Conservation (phyloP, 2,113 vertebrate genomes). For the Propithecus coquereli region DNA sequence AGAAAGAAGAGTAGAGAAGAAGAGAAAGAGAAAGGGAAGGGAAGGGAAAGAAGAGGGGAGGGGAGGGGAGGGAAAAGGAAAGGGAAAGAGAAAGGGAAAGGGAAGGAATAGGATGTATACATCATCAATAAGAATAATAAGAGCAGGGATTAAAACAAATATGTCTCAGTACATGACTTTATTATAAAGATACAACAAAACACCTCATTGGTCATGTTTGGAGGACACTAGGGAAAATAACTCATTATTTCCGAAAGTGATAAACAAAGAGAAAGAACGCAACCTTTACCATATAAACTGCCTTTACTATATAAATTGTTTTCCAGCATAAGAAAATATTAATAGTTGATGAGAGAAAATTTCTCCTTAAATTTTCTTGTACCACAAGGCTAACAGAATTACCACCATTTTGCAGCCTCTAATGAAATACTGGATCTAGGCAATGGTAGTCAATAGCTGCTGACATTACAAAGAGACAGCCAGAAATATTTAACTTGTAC, state of each 20-base stretch:
- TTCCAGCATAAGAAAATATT: neutral
- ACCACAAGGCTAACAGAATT: neutral
- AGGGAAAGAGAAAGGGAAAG: neutral
- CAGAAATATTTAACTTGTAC: neutral
- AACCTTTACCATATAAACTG: neutral
- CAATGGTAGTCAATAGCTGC: neutral
- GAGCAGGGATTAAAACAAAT: neutral
- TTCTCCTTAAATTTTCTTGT: neutral
- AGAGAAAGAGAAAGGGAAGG: neutral
- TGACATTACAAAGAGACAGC: neutral
- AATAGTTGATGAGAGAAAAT: neutral
- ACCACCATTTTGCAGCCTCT: neutral
- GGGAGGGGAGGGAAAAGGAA: neutral
- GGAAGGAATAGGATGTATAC: neutral
- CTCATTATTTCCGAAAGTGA: neutral
- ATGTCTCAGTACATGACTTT: neutral
- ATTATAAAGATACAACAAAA: neutral
- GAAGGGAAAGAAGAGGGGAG: too few species aligned
- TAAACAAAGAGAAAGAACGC: neutral
- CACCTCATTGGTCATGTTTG: neutral
- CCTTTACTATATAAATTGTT: neutral
- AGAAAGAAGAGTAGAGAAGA: neutral
- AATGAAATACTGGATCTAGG: neutral
- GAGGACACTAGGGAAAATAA: neutral
- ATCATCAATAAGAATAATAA: neutral